A percentile compares a stretch with the other conserved stretches of the same genome.
Conservation (phyloP, 37 sponge, comb jelly and placozoan genomes). For the Cliona cf. orientalis region DNA sequence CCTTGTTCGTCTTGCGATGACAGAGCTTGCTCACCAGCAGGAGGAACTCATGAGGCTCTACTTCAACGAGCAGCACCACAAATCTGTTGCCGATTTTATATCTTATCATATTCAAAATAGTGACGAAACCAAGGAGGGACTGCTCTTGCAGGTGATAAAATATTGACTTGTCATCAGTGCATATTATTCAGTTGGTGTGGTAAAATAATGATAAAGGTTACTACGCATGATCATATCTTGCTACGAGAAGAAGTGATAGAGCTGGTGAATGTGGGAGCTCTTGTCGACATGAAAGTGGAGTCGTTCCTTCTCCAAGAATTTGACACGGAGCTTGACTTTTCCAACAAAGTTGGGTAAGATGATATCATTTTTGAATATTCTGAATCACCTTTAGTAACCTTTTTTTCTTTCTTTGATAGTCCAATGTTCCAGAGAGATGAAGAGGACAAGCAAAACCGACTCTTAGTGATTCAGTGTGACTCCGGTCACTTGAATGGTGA, state of each 20-base stretch:
- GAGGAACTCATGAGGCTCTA: constrained; percentile 21
- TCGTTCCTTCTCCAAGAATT: constrained; percentile 75
- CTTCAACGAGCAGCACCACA: constrained; percentile 47
- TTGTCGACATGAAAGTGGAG: constrained; percentile 1
- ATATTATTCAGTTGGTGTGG: too few relatives aligned
- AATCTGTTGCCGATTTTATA: constrained; percentile 41
- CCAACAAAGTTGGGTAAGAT: constrained; percentile 66
- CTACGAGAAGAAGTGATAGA: constrained; percentile 52
- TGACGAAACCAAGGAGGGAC: not conserved
- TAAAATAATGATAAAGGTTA: constrained; percentile 81
- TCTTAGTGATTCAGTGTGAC: constrained; percentile 86
- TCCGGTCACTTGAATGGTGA: constrained; percentile 80
- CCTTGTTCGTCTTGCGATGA: constrained; percentile 47
- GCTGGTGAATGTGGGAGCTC: constrained; percentile 16
- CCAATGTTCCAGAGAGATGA: constrained; percentile 19
- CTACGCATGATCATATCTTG: constrained; percentile 80
- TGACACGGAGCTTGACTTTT: constrained; percentile 84
- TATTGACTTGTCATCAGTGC: not conserved
- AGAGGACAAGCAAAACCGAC: constrained; percentile 15
- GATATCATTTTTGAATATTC: not conserved
- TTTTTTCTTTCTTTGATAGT: not conserved
- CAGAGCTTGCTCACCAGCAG: constrained; percentile 18
- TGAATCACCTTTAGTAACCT: not conserved
- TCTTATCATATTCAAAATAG: not conserved
- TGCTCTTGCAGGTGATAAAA: constrained; percentile 29